Evolutionary conservation across 2,888 invertebrate genomes (phyloP), one percentile per base, ranked within the genome.

Genomic region (Latrodectus hesperus): DNA sequence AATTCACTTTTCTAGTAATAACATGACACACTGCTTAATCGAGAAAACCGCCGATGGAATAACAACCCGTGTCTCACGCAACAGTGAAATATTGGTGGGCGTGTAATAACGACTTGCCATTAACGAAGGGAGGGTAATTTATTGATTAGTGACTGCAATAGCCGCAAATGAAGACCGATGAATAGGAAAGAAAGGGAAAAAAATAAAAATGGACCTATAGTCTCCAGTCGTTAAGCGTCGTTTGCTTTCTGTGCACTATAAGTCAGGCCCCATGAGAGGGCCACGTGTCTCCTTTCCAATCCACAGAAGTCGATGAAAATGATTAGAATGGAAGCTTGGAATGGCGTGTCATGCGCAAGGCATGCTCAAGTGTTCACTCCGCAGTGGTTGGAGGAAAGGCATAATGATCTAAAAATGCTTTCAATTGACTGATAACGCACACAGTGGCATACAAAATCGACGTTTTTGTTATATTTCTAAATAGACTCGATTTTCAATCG

Each of bases 121-220:
- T 86, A 86, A 80, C 80, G 85, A 80, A 68, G 60, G 60, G 38
- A 86, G 78, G 71, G 85, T 86, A 80, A 86, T 86, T 86, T 80
- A 86, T 86, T 76, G 85, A 86, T 80, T 86, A 85, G 74, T 67
- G 12, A 38, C 67, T 51, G 65, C 55, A 84, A 77, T 65, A 70
- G 65, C 71, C 75, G 65, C 75, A 80, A 79, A 79, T 75, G 80
- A 79, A 70, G 79, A 68, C 65, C 60, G 65, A 73, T 80, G 80
- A 80, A 72, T 76, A 71, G 80, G 16, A 80, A 60, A 64, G 77
- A n/a, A 9, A 26, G 26, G 53, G 60, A 67, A 73, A 72, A 71
- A 65, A 65, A 64, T n/a, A 14, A 64, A 72, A 51, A 22, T 71
- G 49, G 22, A 65, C 26, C 68, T 60, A 9, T 52, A 64, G 73